Base-by-base conservation (phyloP, 2,113 vertebrate genomes). In the Pluvianellus socialis region DNA sequence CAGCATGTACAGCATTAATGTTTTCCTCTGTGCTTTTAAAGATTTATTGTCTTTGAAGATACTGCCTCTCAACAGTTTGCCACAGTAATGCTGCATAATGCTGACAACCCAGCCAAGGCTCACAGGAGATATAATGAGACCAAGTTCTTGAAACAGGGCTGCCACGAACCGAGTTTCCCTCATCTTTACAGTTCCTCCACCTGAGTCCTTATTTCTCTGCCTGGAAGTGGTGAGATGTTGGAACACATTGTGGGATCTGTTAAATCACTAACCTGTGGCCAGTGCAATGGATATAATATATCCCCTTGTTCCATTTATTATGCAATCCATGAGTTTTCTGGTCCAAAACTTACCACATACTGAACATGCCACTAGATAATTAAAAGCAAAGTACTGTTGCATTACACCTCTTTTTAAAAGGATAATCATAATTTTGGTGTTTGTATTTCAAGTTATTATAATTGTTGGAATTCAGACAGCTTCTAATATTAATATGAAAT, bases 41-140 rank as follows among this genome's bases (percentile, higher is more conserved):
- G 81, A 93, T 90, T 76, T 82, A 79, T 59, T 83, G n/a, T 44
- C 87, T 93, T 77, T 66, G 53, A 88, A 94, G 93, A 73, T 12
- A 15, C 7, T 73, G 67, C 53, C 75, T 90, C 71, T 92, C 62
- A 68, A 50, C 49, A 58, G 63, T 6, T 86, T 74, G 56, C 35
- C 62, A 28, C 32, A 73, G 49, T 38, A 70, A 63, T 73, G 50
- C 24, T 88, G 74, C 53, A 73, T 24, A 49, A n/a, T 19, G 66
- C 56, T 85, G 70, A 59, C 87, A 82, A 4, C 15, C 30, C 77
- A 91, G 77, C 19, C 52, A 65, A 61, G 35, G 61, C 56, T 87
- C 28, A 12, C 32, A 65, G 62, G 24, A 81, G 61, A 82, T 82
- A 88, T 66, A 79, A 83, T 1, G 19, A 61, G 40, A 52, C 23